Evolutionary conservation across 2,888 invertebrate genomes (phyloP).

Genomic region (Eupeodes latifasciatus): DNA sequence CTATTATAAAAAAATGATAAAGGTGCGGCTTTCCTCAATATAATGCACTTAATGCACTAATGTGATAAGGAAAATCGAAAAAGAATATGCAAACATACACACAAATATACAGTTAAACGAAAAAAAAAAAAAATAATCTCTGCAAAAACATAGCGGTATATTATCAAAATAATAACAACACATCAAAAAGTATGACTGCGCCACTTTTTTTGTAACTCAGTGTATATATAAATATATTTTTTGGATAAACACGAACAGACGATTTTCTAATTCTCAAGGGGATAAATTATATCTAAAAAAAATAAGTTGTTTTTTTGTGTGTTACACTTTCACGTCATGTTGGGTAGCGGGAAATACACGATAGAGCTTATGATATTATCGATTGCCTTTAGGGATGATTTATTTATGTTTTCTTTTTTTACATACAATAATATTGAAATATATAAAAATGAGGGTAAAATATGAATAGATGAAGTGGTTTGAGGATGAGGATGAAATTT

Average conservation of each 20-base stretch:
- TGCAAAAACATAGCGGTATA: no score
- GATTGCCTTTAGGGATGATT: slow-evolving; percentile 54
- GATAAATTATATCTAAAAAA: slow-evolving; percentile 13
- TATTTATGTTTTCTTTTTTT: slow-evolving; percentile 41
- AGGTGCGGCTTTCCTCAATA: no score
- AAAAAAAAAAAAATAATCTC: no score
- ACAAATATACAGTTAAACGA: no score
- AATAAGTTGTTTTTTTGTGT: background rate
- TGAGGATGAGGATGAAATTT: slow-evolving; percentile 26
- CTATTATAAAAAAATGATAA: no score
- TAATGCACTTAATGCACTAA: no score
- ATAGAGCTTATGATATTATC: slow-evolving; percentile 62
- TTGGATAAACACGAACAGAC: slow-evolving; percentile 30
- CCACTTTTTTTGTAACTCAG: no score
- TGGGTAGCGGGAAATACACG: slow-evolving; percentile 22
- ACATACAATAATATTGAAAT: background rate
- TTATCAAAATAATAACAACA: no score
- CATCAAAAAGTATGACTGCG: no score
- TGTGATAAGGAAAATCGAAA: no score
- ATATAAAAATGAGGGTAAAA: background rate
- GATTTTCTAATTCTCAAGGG: slow-evolving; percentile 27
- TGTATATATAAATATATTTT: background rate
- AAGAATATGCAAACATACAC: no score
- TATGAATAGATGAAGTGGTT: background rate
- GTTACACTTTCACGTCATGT: background rate